Conservation (phyloP, 2,888 invertebrate genomes). For the Galerucella nymphaeae region DNA sequence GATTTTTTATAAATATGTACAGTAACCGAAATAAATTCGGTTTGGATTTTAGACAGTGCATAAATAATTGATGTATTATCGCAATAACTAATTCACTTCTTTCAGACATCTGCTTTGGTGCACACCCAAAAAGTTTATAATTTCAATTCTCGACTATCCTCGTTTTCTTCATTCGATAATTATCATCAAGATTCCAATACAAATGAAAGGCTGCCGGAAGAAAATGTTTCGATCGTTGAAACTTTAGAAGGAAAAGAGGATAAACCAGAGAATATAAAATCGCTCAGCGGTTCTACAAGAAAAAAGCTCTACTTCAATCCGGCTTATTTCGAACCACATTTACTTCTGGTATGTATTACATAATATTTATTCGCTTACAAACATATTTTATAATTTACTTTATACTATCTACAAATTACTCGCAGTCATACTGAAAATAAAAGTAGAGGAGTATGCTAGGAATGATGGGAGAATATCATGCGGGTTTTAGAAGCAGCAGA, state of each 20-base stretch:
- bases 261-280: constrained; percentile 73
- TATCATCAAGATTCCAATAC: constrained; percentile 68
- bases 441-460: not conserved
- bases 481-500: not conserved
- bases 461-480: not conserved
- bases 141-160: constrained; percentile 29
- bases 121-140: constrained; percentile 68
- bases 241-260: constrained; percentile 77
- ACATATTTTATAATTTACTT: constrained; percentile 24
- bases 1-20: too few species aligned
- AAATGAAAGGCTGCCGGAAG: constrained; percentile 82
- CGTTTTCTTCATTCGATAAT: constrained; percentile 51
- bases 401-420: not conserved
- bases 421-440: not conserved
- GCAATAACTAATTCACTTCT: not conserved
- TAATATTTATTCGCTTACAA: not conserved
- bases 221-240: constrained; percentile 87
- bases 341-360: constrained; percentile 75
- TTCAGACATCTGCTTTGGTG: constrained; percentile 75
- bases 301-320: constrained; percentile 90
- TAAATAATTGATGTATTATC: too few species aligned
- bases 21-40: too few species aligned
- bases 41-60: too few species aligned
- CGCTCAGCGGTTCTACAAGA: constrained; percentile 76
- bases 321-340: constrained; percentile 89